Evolutionary conservation across 2,888 invertebrate genomes (phyloP).

Genomic region (Epistrophella euchroma): DNA sequence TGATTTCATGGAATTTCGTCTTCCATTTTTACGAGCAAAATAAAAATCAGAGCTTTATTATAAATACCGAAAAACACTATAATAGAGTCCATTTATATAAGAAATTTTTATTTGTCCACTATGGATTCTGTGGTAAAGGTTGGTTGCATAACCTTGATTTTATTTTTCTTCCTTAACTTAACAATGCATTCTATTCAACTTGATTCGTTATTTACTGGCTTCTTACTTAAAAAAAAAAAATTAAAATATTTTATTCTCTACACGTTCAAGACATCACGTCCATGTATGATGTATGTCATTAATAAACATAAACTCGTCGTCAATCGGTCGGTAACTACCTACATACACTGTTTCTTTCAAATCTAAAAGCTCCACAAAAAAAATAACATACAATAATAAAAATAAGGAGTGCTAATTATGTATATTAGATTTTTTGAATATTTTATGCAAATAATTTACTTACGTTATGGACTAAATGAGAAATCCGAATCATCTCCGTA

Average conservation of each 20-base stretch:
- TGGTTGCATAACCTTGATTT: not conserved
- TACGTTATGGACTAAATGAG: conserved; percentile 94
- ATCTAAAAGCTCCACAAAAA: conserved; percentile 27
- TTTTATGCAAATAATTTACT: conserved; percentile 53
- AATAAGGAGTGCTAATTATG: conserved; percentile 26
- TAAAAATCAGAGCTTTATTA: too few species aligned
- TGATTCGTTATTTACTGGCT: conserved; percentile 38
- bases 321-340: conserved; percentile 2
- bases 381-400: not conserved
- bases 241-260: conserved; percentile 45
- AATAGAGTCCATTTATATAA: too few species aligned
- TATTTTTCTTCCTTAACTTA: not conserved
- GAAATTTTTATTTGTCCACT: too few species aligned
- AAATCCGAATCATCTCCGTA: conserved; percentile 98
- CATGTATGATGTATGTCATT: conserved; percentile 65
- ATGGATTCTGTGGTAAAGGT: too few species aligned
- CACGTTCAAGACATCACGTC: conserved; percentile 53
- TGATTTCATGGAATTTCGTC: too few species aligned
- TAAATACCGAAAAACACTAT: too few species aligned
- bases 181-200: not conserved
- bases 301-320: conserved; percentile 57
- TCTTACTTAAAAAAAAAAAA: conserved; percentile 26
- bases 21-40: too few species aligned
- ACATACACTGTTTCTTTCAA: conserved; percentile 25
- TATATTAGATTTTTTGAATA: not conserved